phyloP scores from a whole-genome alignment of 2,797 vertebrate species.

The Cercopithecus petaurista region DNA sequence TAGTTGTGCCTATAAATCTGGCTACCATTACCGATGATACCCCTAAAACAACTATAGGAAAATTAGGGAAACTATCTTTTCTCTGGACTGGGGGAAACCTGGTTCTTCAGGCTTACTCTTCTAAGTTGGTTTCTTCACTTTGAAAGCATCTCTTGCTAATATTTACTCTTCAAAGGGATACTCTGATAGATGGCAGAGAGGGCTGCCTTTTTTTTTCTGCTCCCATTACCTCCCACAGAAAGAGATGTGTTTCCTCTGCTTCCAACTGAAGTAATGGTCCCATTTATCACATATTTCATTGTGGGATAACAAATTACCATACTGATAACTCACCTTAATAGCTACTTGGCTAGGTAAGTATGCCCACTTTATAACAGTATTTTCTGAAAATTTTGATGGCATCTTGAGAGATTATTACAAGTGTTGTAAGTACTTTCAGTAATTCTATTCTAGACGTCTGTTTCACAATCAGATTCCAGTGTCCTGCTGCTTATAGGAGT shows the following conservation, averaged over 20 bases:
- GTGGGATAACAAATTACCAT: not conserved
- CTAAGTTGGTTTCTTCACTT: not conserved
- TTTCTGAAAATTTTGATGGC: not conserved
- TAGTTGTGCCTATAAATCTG: not conserved
- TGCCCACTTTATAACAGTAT: not conserved
- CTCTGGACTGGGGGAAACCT: not conserved
- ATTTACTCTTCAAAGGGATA: not conserved
- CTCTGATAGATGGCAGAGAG: not conserved
- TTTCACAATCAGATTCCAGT: not conserved
- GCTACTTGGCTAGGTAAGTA: not conserved
- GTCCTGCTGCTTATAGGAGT: not conserved
- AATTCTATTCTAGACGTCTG: not conserved
- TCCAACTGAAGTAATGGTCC: not conserved
- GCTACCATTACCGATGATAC: not conserved
- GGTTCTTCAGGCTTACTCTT: not conserved
- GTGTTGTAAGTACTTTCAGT: not conserved
- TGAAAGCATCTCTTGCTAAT: not conserved
- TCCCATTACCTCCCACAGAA: not conserved
- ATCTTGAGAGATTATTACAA: not conserved
- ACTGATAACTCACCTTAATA: not conserved
- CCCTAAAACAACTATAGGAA: not conserved
- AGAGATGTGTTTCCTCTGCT: not conserved
- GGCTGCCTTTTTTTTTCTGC: not conserved
- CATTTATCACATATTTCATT: not conserved
- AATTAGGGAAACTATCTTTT: not conserved